These are phyloP conservation scores for Cygnus atratus DNA, from an alignment of 2,113 vertebrate genomes.

Conservation along the genomic window DNA sequence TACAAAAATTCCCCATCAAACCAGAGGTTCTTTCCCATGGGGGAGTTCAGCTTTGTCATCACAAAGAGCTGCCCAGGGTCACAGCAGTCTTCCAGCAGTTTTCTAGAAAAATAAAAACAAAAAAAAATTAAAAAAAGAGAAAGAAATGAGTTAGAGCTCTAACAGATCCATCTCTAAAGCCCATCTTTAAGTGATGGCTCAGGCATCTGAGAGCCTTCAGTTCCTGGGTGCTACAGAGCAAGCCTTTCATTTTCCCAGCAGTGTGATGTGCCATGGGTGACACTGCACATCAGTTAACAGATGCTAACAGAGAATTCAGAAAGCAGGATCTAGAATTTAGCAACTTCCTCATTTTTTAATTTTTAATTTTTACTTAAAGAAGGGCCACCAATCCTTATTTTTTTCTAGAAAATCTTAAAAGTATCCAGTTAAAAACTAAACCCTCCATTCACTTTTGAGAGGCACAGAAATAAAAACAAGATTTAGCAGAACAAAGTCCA, in stretches of 20 bases:
- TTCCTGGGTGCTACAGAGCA: background rate
- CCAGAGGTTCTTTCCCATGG: slow-evolving; percentile 92
- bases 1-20: slow-evolving; percentile 94
- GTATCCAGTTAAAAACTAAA: background rate
- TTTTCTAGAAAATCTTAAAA: background rate
- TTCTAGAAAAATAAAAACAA: slow-evolving; percentile 73
- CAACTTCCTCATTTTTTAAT: background rate
- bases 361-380: background rate
- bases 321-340: background rate
- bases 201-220: fast-evolving
- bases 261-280: background rate
- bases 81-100: slow-evolving; percentile 90
- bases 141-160: background rate
- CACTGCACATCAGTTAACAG: background rate
- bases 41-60: slow-evolving; percentile 91
- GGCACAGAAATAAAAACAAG: background rate
- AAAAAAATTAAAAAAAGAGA: background rate
- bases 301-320: background rate
- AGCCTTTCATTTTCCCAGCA: background rate
- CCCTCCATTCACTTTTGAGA: background rate
- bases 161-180: background rate
- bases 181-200: background rate
- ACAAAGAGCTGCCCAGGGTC: slow-evolving; percentile 87
- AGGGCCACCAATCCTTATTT: background rate
- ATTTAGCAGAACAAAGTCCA: background rate